Evolutionary conservation across 1,140 invertebrate genomes (phyloP).

Genomic region (Neuroterus valhalla): DNA sequence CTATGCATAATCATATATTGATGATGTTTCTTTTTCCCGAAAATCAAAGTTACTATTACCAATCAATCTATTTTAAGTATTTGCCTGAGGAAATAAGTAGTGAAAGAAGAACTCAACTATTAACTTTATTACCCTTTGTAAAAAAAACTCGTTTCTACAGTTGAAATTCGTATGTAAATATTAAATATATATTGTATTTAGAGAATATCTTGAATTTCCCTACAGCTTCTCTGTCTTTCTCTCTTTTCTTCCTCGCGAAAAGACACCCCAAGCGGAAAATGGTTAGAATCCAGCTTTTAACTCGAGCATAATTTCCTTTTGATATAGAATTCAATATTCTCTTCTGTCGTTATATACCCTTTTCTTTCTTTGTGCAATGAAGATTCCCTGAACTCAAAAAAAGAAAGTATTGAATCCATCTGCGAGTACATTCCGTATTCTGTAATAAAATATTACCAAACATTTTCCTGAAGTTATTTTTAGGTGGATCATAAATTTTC

Average conservation of each 20-base stretch:
- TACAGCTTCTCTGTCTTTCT: conserved; percentile 1
- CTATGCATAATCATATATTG: no score
- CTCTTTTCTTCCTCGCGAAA: conserved; percentile 24
- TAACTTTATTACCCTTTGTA: background rate
- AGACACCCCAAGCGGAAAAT: conserved; percentile 31
- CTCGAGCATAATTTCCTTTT: conserved; percentile 56
- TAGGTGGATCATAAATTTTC: no score
- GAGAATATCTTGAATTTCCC: background rate
- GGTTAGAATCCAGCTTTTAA: conserved; percentile 49
- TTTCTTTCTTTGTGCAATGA: conserved; percentile 20
- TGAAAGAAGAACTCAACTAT: no score
- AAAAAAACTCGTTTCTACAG: background rate
- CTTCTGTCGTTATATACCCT: conserved; percentile 35
- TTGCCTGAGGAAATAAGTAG: no score
- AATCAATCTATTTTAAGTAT: no score
- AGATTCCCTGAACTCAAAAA: conserved; percentile 19
- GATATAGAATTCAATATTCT: conserved; percentile 58
- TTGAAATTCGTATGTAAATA: background rate
- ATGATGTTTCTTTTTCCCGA: no score
- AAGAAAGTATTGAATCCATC: conserved; percentile 24
- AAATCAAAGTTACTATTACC: no score
- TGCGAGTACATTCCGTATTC: conserved; percentile 21
- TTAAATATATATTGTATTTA: conserved; percentile 5
- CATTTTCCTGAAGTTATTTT: conserved; percentile 10
- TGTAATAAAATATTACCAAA: conserved; percentile 14